Evolutionary conservation across 2,888 invertebrate genomes (phyloP), one percentile per base, ranked within the genome.

Genomic region (Cepaea hortensis): DNA sequence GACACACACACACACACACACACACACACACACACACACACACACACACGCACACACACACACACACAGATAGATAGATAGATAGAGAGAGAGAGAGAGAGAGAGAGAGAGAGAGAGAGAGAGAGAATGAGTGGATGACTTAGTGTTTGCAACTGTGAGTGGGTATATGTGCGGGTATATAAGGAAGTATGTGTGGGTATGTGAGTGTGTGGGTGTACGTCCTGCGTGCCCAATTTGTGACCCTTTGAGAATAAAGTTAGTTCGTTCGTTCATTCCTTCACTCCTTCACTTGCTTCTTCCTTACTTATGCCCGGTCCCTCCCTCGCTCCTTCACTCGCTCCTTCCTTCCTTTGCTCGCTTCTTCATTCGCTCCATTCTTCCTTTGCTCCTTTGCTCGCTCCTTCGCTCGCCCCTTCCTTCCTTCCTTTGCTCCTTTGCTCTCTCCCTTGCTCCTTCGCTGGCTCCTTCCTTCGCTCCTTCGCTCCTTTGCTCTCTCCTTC

Each of bases 61-160:
- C 46, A 73, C 35, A 73, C 46, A 73, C 35, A 73, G 48, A 73
- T 1, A 35, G 35, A 35, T 1, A 35, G 35, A 35, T 35, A 35
- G 35, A 35, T 0, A 35, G 35, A 35, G 35, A 73, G 73, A 73
- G 35, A 73, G 73, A 73, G 35, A 73, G 73, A 73, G 35, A 73
- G 73, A 73, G 35, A 73, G 73, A 73, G 35, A 73, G 73, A 73
- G 35, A 73, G 73, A 73, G 35, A 73, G 72, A 72, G 35, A 35
- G 35, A 35, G 35, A 35, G 35, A 35, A 35, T 35, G 35, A 35
- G 35, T 35, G 35, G 35, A 35, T 35, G 35, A 35, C 35, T 35
- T 35, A 35, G 35, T 35, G 35, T 35, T 35, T 35, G 35, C 35
- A 35, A 35, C 35, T 35, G 35, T 35, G 35, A 35, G 35, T 35